Percentiles rank a stretch among this genome's conserved stretches.
Evolutionary conservation across 2,888 invertebrate genomes (phyloP).

Genomic region (Trichopria drosophilae): DNA sequence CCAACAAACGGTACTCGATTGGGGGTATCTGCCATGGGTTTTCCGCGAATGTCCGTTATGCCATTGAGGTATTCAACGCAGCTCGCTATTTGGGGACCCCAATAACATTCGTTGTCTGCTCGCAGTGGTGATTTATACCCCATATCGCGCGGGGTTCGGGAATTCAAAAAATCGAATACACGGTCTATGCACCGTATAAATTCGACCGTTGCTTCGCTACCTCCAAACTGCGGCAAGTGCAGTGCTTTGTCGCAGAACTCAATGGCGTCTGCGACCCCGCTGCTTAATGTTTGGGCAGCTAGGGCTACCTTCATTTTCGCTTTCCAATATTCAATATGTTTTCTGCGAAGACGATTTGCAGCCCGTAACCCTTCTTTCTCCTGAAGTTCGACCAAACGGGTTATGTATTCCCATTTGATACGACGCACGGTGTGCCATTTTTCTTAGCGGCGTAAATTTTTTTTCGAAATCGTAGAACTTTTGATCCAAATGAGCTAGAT

Average conservation of each 20-base stretch:
- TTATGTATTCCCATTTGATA: conserved; percentile 4
- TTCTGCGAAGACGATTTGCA: conserved; percentile 13
- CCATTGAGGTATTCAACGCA: conserved; percentile 9
- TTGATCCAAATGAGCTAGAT: too few relatives aligned
- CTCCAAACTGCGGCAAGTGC: conserved; percentile 6
- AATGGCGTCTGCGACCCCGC: conserved; percentile 10
- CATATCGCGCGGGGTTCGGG: conserved; percentile 9
- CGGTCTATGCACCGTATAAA: conserved; percentile 16
- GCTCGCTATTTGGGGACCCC: conserved; percentile 4
- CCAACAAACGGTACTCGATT: conserved; percentile 14
- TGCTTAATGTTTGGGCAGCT: conserved; percentile 15
- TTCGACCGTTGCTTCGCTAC: conserved; percentile 14
- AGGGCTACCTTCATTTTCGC: too few relatives aligned
- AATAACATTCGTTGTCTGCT: conserved; percentile 13
- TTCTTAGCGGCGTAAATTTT: too few relatives aligned
- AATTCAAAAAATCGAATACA: conserved; percentile 22
- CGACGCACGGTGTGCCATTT: too few relatives aligned
- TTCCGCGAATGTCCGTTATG: conserved; percentile 2
- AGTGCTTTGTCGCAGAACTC: background rate
- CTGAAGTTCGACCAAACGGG: conserved; percentile 5
- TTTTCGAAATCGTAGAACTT: too few relatives aligned
- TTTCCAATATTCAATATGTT: conserved; percentile 13
- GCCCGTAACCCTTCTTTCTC: conserved; percentile 19
- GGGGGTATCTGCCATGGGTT: background rate
- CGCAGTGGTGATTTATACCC: conserved; percentile 14